Percentiles rank a stretch among this genome's conserved stretches.
These are phyloP conservation scores for Adrianichthys oophorus DNA, from an alignment of 2,797 vertebrate genomes.

Conservation along the genomic window DNA sequence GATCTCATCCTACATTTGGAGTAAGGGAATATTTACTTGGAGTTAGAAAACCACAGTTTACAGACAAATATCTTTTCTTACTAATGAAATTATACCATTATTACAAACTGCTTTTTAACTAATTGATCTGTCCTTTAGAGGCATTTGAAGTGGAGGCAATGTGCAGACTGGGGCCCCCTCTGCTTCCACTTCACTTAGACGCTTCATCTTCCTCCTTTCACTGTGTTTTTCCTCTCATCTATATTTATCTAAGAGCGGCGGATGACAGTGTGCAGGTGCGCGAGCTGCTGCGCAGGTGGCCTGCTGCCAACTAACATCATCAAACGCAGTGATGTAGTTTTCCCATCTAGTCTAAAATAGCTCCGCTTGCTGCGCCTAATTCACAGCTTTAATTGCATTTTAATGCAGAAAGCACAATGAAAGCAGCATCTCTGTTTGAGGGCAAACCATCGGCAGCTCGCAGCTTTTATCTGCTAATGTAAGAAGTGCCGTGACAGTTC, in stretches of 20 bases:
- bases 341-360: slow-evolving; percentile 9
- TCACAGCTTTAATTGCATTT: slow-evolving; percentile 6
- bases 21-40: not conserved
- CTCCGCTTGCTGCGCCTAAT: slow-evolving; percentile 11
- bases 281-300: slow-evolving; percentile 6
- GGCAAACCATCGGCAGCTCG: not conserved
- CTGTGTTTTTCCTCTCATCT: slow-evolving; percentile 22
- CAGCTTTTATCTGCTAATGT: not conserved
- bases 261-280: slow-evolving; percentile 10
- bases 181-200: not conserved
- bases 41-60: not conserved
- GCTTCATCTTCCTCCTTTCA: slow-evolving; percentile 24
- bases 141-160: not conserved
- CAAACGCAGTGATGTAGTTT: slow-evolving; percentile 10
- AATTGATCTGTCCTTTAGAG: not conserved
- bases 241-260: slow-evolving; percentile 25
- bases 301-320: slow-evolving; percentile 7
- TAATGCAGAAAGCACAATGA: not conserved
- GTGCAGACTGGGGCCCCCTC: not conserved
- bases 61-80: not conserved
- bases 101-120: not conserved
- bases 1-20: slow-evolving; percentile 36
- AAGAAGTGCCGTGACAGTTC: not conserved
- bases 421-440: not conserved
- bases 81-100: not conserved